A percentile compares a stretch with the other conserved stretches of the same genome.
Evolutionary conservation across 2,888 invertebrate species (phyloP).

Genomic region (Aromia moschata): DNA sequence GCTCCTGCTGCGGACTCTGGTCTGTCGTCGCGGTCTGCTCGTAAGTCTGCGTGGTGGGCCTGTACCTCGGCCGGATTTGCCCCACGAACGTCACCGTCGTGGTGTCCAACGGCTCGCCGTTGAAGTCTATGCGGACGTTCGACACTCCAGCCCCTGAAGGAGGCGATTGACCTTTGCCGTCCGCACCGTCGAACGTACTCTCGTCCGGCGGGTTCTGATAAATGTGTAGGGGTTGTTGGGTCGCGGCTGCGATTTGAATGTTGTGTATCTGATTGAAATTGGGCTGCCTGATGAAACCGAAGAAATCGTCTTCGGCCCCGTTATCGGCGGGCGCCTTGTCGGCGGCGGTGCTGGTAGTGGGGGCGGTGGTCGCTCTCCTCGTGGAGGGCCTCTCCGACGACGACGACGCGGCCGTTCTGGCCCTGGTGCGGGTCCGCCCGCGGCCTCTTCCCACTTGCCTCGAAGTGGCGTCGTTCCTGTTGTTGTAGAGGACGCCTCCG

Average conservation of each 20-base stretch:
- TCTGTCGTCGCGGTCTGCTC: slow-evolving; percentile 23
- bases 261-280: slow-evolving; percentile 52
- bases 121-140: slow-evolving; percentile 14
- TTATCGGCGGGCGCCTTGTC: slow-evolving; percentile 23
- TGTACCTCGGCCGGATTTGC: slow-evolving; percentile 58
- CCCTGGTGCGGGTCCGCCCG: slow-evolving; percentile 46
- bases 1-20: slow-evolving; percentile 30
- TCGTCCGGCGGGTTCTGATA: slow-evolving; percentile 22
- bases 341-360: slow-evolving; percentile 41
- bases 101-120: slow-evolving; percentile 24
- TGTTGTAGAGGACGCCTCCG: slow-evolving; percentile 40
- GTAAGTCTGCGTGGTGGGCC: slow-evolving; percentile 26
- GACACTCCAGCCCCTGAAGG: slow-evolving; percentile 15
- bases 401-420: slow-evolving; percentile 37
- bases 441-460: slow-evolving; percentile 41
- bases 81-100: slow-evolving; percentile 54
- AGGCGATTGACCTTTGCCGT: neutral
- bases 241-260: slow-evolving; percentile 50
- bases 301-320: slow-evolving; percentile 60
- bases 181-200: slow-evolving; percentile 17
- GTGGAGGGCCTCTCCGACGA: slow-evolving; percentile 33
- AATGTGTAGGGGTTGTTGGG: slow-evolving; percentile 33
- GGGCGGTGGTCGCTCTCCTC: slow-evolving; percentile 34
- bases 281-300: slow-evolving; percentile 65
- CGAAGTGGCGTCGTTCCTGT: slow-evolving; percentile 40